Evolutionary conservation across 2,888 invertebrate species (phyloP).

Genomic region (Pseudoips prasinana): DNA sequence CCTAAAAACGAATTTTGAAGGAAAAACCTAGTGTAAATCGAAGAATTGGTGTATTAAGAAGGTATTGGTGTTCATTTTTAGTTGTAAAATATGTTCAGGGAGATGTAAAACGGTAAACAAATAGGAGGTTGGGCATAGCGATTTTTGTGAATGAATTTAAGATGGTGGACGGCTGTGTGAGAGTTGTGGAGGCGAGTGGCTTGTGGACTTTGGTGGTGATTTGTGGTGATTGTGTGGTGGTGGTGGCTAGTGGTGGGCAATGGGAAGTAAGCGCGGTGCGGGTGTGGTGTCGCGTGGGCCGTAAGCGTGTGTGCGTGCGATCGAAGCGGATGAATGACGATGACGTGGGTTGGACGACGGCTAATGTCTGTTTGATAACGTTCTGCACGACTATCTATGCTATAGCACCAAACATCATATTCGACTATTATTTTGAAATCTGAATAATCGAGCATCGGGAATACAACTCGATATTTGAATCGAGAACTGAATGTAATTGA

Average conservation of each 20-base stretch:
- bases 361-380: slow-evolving; percentile 72
- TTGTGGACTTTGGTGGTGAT: slow-evolving; percentile 46
- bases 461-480: slow-evolving; percentile 30
- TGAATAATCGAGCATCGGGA: slow-evolving; percentile 19
- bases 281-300: slow-evolving; percentile 46
- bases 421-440: slow-evolving; percentile 71
- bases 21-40: slow-evolving; percentile 43
- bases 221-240: slow-evolving; percentile 31
- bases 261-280: slow-evolving; percentile 22
- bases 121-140: slow-evolving; percentile 61
- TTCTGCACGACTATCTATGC: slow-evolving; percentile 37
- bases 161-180: slow-evolving; percentile 71
- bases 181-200: slow-evolving; percentile 50
- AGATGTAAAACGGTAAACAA: slow-evolving; percentile 74
- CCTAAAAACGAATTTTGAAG: slow-evolving; percentile 41
- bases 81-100: slow-evolving; percentile 39
- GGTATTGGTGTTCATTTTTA: slow-evolving; percentile 30
- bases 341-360: slow-evolving; percentile 63
- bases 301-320: slow-evolving; percentile 67
- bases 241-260: slow-evolving; percentile 22
- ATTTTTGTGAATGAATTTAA: slow-evolving; percentile 82
- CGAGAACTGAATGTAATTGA: slow-evolving; percentile 20
- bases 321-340: slow-evolving; percentile 76
- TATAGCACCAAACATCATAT: slow-evolving; percentile 40
- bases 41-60: slow-evolving; percentile 20